Percentiles rank a stretch among this genome's conserved stretches.
Conservation (phyloP, 2,113 vertebrate species). For the Nerophis ophidion region DNA sequence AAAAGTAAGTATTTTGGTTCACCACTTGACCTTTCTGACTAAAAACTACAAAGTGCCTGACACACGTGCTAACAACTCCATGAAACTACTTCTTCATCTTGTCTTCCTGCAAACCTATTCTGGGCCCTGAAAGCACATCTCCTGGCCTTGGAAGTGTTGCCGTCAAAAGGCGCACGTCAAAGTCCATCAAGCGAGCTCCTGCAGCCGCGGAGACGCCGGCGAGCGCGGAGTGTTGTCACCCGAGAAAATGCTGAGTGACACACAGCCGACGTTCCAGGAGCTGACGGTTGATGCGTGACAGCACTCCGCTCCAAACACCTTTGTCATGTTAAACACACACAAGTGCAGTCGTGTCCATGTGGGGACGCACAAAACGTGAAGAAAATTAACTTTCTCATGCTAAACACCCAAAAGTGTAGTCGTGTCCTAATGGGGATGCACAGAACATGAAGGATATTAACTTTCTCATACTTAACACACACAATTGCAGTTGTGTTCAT, state of each 20-base stretch:
- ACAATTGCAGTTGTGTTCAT: no score
- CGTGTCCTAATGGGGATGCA: no score
- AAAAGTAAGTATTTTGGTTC: no score
- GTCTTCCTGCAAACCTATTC: conserved; percentile 20
- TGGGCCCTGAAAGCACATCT: conserved; percentile 8
- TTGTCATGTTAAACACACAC: no score
- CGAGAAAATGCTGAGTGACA: conserved; percentile 40
- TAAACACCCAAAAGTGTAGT: no score
- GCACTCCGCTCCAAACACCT: conserved; percentile 17
- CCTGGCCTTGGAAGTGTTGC: conserved; percentile 23
- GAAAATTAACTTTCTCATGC: no score
- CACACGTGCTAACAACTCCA: background rate
- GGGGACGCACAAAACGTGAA: conserved; percentile 5
- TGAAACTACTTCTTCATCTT: background rate
- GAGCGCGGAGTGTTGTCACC: conserved; percentile 40
- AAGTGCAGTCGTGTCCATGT: conserved; percentile 39
- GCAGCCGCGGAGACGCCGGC: background rate
- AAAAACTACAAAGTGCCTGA: background rate
- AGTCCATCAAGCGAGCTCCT: conserved; percentile 26
- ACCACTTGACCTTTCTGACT: no score
- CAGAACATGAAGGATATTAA: background rate
- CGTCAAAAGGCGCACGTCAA: conserved; percentile 35
- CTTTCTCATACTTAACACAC: no score
- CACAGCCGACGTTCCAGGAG: conserved; percentile 37
- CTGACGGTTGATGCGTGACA: conserved; percentile 33